Evolutionary conservation across 1,140 invertebrate species (phyloP), one percentile per base, ranked within the genome.

Genomic region (Papilio machaon): DNA sequence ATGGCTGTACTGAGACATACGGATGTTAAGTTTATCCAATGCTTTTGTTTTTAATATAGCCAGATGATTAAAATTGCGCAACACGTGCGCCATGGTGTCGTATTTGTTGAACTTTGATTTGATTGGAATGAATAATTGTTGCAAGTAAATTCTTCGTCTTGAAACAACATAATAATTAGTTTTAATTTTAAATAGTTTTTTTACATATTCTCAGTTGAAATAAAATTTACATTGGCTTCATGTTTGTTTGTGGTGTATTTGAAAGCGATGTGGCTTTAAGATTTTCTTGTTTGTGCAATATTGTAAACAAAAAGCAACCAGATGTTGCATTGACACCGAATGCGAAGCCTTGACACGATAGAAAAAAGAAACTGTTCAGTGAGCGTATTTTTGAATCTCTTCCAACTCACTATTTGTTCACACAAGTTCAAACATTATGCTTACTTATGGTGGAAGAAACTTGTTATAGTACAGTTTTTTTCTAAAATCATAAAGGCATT

Each of bases 1-100:
- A 86, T 89, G 84, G 86, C 82, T 58, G 82, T 78, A 80, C 83
- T 82, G 17, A 43, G 82, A 85, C 82, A 88, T 70, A 85, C 79
- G n/a, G 79, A 64, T 76, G 43, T 80, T 30, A 13, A 73, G 75
- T 80, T 82, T 52, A 52, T 82, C 58, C 35, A 79, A 52, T 35
- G 15, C 52, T 78, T 78, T 74, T 46, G 73, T 70, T 70, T 70
- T 6, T 3, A 13, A 30, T 19, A 19, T 17, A 19, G 15, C 1
- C 7, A 70, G 23, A 70, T 58, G 54, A 58, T 35, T 35, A 23
- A 23, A 64, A 8, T 64, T 64, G 19, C 19, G 8, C 9, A 11
- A 64, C 58, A 19, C 58, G 54, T 60, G 5, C 19, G 60, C 11
- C 23, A 64, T 10, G 0, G 11, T 60, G 4, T 60, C n/a, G n/a